Evolutionary conservation across 2,888 invertebrate genomes (phyloP).

Genomic region (Diarsia brunnea): DNA sequence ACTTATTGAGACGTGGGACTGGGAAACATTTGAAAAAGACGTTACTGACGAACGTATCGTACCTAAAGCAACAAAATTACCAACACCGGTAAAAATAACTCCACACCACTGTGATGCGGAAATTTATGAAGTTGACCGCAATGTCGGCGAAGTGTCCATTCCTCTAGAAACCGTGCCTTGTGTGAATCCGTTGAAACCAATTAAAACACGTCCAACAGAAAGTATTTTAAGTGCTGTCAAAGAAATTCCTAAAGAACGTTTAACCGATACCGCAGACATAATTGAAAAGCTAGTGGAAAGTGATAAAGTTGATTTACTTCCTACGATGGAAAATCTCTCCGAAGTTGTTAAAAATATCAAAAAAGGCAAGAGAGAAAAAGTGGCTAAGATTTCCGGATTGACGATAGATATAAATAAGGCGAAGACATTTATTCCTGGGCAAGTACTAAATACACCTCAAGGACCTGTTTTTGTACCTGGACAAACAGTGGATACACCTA

Average conservation of each 20-base stretch:
- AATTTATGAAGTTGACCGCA: conserved; percentile 87
- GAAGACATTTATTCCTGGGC: conserved; percentile 93
- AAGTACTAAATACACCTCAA: conserved; percentile 93
- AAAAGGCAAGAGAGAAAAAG: conserved; percentile 90
- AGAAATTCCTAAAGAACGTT: conserved; percentile 90
- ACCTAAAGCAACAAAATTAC: conserved; percentile 85
- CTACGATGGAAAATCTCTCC: conserved; percentile 92
- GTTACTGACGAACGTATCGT: conserved; percentile 86
- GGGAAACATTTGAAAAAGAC: conserved; percentile 92
- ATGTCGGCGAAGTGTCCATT: conserved; percentile 88
- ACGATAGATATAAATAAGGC: conserved; percentile 92
- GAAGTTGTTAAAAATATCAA: conserved; percentile 92
- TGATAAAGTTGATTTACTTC: conserved; percentile 90
- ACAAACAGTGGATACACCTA: conserved; percentile 93
- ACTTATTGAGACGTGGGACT: conserved; percentile 92
- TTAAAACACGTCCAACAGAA: conserved; percentile 88
- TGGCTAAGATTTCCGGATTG: conserved; percentile 92
- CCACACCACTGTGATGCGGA: conserved; percentile 89
- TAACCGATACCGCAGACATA: conserved; percentile 91
- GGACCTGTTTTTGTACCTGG: conserved; percentile 94
- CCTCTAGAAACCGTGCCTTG: conserved; percentile 92
- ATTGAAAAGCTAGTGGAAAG: conserved; percentile 90
- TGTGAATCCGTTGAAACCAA: conserved; percentile 91
- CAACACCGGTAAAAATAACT: conserved; percentile 86
- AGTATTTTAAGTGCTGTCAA: conserved; percentile 86